Conservation (phyloP, 1,140 invertebrate genomes). For the Scaptomyza montana region DNA sequence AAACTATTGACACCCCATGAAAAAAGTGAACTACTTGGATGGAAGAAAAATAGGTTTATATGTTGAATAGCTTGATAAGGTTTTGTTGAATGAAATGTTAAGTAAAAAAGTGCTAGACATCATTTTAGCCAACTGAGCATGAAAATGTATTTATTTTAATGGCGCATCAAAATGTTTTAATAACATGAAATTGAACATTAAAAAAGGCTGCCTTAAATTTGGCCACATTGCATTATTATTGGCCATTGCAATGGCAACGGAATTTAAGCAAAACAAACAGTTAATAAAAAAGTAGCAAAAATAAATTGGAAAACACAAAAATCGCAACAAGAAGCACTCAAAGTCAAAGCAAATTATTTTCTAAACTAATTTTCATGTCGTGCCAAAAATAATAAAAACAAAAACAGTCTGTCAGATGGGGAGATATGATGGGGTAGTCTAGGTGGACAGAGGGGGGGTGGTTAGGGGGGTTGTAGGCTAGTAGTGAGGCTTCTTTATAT, state of each 20-base stretch:
- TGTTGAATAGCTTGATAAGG: too few relatives aligned
- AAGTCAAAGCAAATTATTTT: constrained; percentile 81
- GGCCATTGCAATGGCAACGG: constrained; percentile 39
- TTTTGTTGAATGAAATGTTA: too few relatives aligned
- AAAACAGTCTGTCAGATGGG: constrained; percentile 20
- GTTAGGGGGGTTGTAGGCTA: neutral
- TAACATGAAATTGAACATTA: constrained; percentile 62
- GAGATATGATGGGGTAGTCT: too few relatives aligned
- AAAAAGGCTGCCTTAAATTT: constrained; percentile 22
- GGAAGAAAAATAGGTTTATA: neutral
- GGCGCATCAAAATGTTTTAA: constrained; percentile 58
- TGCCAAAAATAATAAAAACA: constrained; percentile 80
- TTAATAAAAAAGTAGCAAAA: constrained; percentile 1
- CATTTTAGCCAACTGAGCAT: too few relatives aligned
- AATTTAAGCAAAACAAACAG: constrained; percentile 35
- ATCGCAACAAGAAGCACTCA: constrained; percentile 81
- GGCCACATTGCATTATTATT: constrained; percentile 1
- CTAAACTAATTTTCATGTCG: constrained; percentile 81
- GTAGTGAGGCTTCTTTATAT: constrained; percentile 21
- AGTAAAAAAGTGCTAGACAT: neutral
- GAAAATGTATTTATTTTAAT: neutral
- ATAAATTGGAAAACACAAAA: constrained; percentile 17
- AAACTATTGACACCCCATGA: too few relatives aligned
- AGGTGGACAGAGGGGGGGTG: too few relatives aligned
- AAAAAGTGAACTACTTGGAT: too few relatives aligned